These are phyloP conservation scores for Ptychodera flava DNA, from an alignment of 35 echinoderm and acorn worm species.

Conservation along the genomic window DNA sequence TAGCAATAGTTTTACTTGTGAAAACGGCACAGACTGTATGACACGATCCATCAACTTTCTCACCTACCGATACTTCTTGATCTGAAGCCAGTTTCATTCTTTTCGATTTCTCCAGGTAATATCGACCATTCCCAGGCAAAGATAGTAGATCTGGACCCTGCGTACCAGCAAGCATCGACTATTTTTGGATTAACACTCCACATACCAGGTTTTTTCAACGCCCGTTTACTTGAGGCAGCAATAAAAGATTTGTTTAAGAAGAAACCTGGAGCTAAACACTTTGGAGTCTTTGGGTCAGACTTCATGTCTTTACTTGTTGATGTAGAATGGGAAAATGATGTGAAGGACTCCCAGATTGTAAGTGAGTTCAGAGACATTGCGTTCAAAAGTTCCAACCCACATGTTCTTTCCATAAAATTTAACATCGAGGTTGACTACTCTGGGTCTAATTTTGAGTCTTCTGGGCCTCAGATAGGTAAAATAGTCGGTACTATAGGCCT, in stretches of 20 bases:
- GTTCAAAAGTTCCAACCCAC: neutral
- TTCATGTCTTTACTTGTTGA: neutral
- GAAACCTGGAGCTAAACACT: neutral
- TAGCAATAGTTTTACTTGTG: no score
- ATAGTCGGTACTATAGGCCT: neutral
- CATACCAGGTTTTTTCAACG: neutral
- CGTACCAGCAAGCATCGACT: neutral
- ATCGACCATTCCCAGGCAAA: neutral
- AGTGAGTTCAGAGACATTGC: neutral
- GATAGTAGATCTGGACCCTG: neutral
- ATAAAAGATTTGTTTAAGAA: neutral
- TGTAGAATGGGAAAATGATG: neutral
- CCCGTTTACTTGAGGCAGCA: neutral
- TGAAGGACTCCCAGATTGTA: neutral
- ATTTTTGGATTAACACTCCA: neutral
- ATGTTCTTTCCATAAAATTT: neutral
- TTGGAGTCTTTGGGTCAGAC: neutral
- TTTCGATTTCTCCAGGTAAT: neutral
- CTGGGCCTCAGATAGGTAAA: neutral
- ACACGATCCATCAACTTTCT: no score
- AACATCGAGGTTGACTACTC: neutral
- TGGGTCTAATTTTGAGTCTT: neutral
- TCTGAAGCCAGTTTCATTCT: no score
- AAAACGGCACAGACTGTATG: no score
- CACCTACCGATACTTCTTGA: no score